Conservation (phyloP, 2,797 vertebrate genomes). For the Cossypha dichroa region DNA sequence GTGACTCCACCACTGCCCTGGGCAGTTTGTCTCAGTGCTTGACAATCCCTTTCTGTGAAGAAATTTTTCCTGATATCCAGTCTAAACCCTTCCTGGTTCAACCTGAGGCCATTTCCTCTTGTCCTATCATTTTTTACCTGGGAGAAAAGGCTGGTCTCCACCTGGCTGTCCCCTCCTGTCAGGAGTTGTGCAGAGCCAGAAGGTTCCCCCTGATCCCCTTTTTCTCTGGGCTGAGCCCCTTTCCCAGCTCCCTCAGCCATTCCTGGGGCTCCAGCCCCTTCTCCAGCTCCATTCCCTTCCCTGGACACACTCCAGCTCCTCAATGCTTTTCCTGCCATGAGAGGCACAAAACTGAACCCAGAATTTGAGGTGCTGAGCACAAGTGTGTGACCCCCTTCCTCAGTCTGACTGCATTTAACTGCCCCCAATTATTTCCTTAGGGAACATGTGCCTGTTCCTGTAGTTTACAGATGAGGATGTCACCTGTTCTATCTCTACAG, state of each 20-base stretch:
- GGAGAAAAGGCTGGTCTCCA: neutral
- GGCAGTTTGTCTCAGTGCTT: neutral
- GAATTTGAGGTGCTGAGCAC: neutral
- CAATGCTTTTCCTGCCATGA: neutral
- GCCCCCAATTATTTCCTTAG: neutral
- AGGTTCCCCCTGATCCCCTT: neutral
- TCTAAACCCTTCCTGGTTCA: neutral
- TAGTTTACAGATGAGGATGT: neutral
- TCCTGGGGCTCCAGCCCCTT: neutral
- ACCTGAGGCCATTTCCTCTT: neutral
- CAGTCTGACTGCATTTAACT: neutral
- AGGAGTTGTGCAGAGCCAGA: neutral
- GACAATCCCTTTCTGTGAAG: neutral
- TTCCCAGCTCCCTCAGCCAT: neutral
- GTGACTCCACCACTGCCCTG: neutral
- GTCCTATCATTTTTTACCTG: neutral
- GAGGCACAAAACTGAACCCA: neutral
- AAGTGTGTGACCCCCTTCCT: neutral
- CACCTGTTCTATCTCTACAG: neutral
- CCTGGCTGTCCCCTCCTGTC: neutral
- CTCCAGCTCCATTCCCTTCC: rapidly evolving
- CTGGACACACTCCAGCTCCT: rapidly evolving
- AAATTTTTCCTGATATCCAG: neutral
- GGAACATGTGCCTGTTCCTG: neutral
- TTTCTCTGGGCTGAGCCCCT: neutral